Conservation (phyloP, 2,797 vertebrate genomes). For the Syngnathus rostellatus region DNA sequence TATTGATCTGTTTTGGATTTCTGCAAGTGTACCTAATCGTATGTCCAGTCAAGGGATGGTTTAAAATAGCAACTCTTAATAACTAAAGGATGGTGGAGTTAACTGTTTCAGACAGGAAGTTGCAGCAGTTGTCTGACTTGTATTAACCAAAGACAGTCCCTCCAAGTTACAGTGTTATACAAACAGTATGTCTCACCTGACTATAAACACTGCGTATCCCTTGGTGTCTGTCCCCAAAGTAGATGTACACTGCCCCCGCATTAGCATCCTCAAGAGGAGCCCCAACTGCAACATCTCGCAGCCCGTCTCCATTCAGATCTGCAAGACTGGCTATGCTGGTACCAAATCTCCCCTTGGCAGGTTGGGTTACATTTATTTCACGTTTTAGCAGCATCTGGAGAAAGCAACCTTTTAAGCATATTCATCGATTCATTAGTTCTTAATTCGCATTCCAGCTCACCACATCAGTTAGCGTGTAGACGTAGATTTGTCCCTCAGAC, state of each 20-base stretch:
- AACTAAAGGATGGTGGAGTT: not conserved
- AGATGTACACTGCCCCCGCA: slow-evolving; percentile 76
- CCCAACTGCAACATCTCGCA: slow-evolving; percentile 77
- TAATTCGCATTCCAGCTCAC: slow-evolving; percentile 27
- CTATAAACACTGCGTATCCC: slow-evolving; percentile 55
- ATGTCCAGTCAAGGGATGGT: not conserved
- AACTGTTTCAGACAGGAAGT: not conserved
- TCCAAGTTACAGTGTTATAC: not conserved
- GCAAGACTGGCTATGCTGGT: slow-evolving; percentile 65
- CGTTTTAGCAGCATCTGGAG: slow-evolving; percentile 41
- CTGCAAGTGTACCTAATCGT: not conserved
- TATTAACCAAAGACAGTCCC: not conserved
- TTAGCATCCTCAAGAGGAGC: slow-evolving; percentile 75
- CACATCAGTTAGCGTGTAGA: slow-evolving; percentile 61
- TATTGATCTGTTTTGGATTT: no score
- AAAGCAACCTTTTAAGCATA: not conserved
- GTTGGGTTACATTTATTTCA: slow-evolving; percentile 32
- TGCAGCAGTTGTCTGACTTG: not conserved
- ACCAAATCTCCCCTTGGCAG: slow-evolving; percentile 69
- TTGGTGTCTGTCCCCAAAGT: slow-evolving; percentile 54
- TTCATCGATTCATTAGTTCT: not conserved
- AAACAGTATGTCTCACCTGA: slow-evolving; percentile 63
- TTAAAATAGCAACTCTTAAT: not conserved
- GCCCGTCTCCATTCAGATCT: slow-evolving; percentile 77
- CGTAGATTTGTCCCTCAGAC: slow-evolving; percentile 69